Conservation (phyloP, 2,888 invertebrate genomes). For the Eurytoma adleriae region DNA sequence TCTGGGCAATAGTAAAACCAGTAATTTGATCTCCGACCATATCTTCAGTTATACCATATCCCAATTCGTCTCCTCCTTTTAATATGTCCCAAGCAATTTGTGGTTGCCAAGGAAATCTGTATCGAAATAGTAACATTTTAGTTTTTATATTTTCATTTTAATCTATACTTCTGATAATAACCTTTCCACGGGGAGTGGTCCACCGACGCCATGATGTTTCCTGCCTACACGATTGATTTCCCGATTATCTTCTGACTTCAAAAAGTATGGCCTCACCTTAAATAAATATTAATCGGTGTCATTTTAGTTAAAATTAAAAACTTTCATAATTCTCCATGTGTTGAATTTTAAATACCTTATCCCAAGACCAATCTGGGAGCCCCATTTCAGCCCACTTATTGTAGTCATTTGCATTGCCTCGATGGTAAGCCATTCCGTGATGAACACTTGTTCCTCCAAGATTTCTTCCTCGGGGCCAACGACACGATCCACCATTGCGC, state of each 20-base stretch:
- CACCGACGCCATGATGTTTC: slow-evolving; percentile 80
- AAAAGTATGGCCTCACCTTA: slow-evolving; percentile 84
- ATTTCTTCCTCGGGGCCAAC: slow-evolving; percentile 84
- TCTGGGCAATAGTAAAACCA: slow-evolving; percentile 82
- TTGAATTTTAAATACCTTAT: slow-evolving; percentile 73
- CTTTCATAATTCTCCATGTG: no score
- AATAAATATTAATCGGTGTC: neutral
- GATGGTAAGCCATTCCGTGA: slow-evolving; percentile 91
- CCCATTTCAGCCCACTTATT: slow-evolving; percentile 85
- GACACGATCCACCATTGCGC: slow-evolving; percentile 77
- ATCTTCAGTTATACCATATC: slow-evolving; percentile 80
- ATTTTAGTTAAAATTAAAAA: neutral
- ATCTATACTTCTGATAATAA: slow-evolving; percentile 37
- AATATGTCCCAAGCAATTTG: slow-evolving; percentile 80
- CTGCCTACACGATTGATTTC: slow-evolving; percentile 80
- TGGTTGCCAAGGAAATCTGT: slow-evolving; percentile 81
- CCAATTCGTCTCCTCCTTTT: slow-evolving; percentile 80
- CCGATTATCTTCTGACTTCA: slow-evolving; percentile 82
- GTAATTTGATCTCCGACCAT: slow-evolving; percentile 80
- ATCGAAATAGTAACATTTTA: neutral
- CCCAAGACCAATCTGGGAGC: slow-evolving; percentile 85
- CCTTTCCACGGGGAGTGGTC: slow-evolving; percentile 79
- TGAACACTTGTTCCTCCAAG: slow-evolving; percentile 84
- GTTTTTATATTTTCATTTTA: neutral
- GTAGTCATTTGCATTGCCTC: slow-evolving; percentile 86